Base-by-base conservation (phyloP, 1,140 invertebrate genomes). In the Patella vulgata region DNA sequence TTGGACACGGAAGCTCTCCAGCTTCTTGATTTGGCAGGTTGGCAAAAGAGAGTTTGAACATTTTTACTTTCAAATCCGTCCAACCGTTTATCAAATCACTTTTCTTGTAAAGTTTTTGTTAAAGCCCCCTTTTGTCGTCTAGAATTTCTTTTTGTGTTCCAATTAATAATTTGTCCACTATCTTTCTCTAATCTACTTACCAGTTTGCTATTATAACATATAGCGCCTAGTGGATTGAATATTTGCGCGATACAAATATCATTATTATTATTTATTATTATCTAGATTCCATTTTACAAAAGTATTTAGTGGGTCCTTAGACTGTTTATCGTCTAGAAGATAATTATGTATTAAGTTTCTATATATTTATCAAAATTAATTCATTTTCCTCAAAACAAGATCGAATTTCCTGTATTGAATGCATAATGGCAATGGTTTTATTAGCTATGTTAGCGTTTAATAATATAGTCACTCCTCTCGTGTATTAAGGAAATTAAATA, bases 381-480 rank as follows among this genome's bases (percentile, higher is more conserved):
- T 25, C 40, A 11, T 40, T 47, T 14, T 28, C 25, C 8, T 43
- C 14, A 27, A 60, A 17, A 11, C 23, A 17, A 58, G 36, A 53
- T 64, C 47, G 40, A 53, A 43, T 52, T 58, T 14, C 54, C 61
- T 11, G 25, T 23, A 3, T 28, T 8, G 28, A 36, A 14, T 28
- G 23, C 52, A 44, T 64, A 53, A 14, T 57, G 33, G 40, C 30
- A 42, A 50, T 19, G n/a, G 44, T 21, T 43, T 63, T 43, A 51
- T 42, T 42, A 19, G 56, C 53, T 44, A 57, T 53, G 51, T 59
- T 53, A 44, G 53, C 53, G 31, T 64, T 58, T 8, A 64, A 25
- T 19, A 58, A 42, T 1, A 64, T 39, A n/a, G n/a, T n/a, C n/a
- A n/a, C n/a, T n/a, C n/a, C n/a, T n/a, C n/a, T n/a, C n/a, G n/a